Base-by-base conservation (phyloP, 2,888 invertebrate genomes). In the Epsilonema sp. region DNA sequence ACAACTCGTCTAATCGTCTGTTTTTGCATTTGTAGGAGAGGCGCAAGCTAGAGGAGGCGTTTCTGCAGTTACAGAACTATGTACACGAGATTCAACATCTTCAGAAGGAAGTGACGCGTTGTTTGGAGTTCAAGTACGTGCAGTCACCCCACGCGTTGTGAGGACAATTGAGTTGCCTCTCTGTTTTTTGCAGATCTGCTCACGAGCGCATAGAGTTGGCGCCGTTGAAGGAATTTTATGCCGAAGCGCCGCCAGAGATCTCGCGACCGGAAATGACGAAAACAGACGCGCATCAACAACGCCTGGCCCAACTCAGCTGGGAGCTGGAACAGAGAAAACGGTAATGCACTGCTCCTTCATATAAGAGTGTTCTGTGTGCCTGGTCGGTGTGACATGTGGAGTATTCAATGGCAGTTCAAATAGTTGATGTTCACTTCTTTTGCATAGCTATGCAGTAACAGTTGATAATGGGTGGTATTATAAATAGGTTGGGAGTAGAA, bases 51-150 rank as follows among this genome's bases (percentile, higher is more conserved):
- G 90, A 92, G 61, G 80, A 80, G 46, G 81, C 82, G 55, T 82
- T 89, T 63, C 69, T 92, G 44, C 81, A 84, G 56, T 72, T 89
- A 46, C 89, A 92, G 68, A 92, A 92, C 70, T 73, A 92, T 44
- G 70, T 89, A 3, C 92, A 92, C 65, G 92, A 92, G 73, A 79
- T 83, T 8, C 80, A 84, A 63, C 87, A 92, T 70, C 72, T 92
- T 21, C 80, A 85, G 56, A 84, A 85, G 57, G 90, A 92, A 74
- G 85, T 86, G n/a, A 78, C 81, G 21, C 85, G 86, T 61, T 90
- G 90, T 62, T 74, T 86, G 50, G 84, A 89, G 62, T 90, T 89
- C 64, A 89, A 85, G 78, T 78, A 67, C n/a, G n/a, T n/a, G n/a
- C n/a, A n/a, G n/a, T n/a, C n/a, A n/a, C n/a, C n/a, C n/a, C n/a